These are phyloP conservation scores for Carassius auratus DNA, from an alignment of 2,113 vertebrate species.

Conservation along the genomic window DNA sequence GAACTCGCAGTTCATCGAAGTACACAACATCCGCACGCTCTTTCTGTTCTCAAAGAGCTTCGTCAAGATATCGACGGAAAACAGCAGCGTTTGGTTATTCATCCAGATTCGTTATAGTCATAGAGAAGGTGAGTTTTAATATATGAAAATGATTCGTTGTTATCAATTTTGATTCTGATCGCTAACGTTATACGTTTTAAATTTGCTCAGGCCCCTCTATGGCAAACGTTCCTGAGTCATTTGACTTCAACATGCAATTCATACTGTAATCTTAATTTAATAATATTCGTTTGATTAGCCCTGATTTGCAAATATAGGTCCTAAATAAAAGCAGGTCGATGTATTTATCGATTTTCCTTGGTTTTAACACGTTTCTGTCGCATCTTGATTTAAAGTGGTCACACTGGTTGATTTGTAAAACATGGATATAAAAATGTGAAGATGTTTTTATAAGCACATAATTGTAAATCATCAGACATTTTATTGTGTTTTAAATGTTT, in stretches of 20 bases:
- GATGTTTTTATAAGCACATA: background rate
- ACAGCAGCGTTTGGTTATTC: background rate
- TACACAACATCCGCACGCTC: background rate
- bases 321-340: background rate
- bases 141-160: background rate
- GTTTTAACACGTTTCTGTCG: background rate
- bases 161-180: background rate
- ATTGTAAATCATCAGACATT: background rate
- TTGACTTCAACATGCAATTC: background rate
- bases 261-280: background rate
- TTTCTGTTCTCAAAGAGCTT: background rate
- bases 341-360: background rate
- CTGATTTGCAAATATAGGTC: background rate
- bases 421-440: background rate
- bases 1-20: constrained; percentile 26
- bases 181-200: background rate
- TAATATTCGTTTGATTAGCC: background rate
- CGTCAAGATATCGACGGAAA: background rate
- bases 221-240: background rate
- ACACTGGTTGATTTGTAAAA: background rate
- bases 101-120: constrained; percentile 36
- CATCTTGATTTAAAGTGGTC: background rate
- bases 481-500: background rate
- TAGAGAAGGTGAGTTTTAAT: background rate
- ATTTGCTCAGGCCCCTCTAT: background rate